Percentiles rank a stretch among this genome's conserved stretches.
Conservation (phyloP, 2,797 vertebrate genomes). For the Diglossa cyanea region DNA sequence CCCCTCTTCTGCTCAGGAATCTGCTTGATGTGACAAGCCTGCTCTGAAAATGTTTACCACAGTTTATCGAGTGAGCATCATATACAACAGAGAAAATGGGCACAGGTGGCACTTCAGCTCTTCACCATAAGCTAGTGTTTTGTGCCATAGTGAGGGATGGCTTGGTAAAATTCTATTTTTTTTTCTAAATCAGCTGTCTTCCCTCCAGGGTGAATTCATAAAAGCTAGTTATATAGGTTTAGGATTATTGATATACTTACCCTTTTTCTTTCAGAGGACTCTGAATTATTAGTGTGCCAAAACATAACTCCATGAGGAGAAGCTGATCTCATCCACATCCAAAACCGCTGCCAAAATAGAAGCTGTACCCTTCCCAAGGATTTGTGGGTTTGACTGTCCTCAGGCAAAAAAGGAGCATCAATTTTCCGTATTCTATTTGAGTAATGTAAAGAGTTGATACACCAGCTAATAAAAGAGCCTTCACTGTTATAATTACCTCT, state of each 20-base stretch:
- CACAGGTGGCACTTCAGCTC: neutral
- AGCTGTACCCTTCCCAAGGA: neutral
- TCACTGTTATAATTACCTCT: neutral
- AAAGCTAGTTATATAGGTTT: neutral
- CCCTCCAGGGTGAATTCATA: neutral
- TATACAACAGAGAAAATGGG: neutral
- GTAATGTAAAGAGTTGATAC: neutral
- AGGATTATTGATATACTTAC: neutral
- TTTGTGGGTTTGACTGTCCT: neutral
- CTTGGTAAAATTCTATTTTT: neutral
- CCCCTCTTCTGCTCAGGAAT: neutral
- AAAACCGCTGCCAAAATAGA: neutral
- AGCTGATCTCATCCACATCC: neutral
- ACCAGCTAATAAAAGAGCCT: neutral
- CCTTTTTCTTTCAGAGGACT: neutral
- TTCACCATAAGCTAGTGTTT: neutral
- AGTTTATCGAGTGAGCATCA: neutral
- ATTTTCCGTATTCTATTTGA: neutral
- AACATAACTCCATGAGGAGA: neutral
- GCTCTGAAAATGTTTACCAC: slow-evolving; percentile 17
- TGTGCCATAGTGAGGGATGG: neutral
- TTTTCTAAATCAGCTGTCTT: neutral
- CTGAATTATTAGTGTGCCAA: neutral
- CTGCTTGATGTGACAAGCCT: neutral
- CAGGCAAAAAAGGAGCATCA: neutral